These are phyloP conservation scores for Silvanus unidentatus DNA, from an alignment of 2,888 invertebrate genomes.

Conservation along the genomic window DNA sequence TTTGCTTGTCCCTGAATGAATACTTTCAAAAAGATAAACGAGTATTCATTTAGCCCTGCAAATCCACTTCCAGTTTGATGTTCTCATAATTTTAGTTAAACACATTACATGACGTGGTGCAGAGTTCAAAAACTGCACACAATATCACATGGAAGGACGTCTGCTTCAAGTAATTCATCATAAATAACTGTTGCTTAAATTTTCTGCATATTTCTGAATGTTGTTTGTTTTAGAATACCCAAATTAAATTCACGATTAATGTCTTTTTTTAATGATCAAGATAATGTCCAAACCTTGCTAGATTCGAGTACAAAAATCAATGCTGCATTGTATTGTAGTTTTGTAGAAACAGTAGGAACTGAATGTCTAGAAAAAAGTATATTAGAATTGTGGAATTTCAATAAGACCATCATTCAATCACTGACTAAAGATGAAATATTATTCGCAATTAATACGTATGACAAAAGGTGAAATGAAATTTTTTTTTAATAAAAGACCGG, in stretches of 20 bases:
- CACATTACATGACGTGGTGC: not conserved
- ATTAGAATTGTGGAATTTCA: slow-evolving; percentile 65
- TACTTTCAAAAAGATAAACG: too few relatives aligned
- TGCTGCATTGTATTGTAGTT: slow-evolving; percentile 56
- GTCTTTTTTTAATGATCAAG: slow-evolving; percentile 17
- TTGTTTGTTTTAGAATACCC: slow-evolving; percentile 26
- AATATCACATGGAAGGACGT: slow-evolving; percentile 48
- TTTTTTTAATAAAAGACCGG: not conserved
- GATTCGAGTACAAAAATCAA: slow-evolving; percentile 56
- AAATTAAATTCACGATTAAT: slow-evolving; percentile 28
- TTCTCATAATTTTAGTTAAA: not conserved
- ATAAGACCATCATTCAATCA: slow-evolving; percentile 49
- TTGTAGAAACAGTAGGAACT: slow-evolving; percentile 55
- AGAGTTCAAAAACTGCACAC: slow-evolving; percentile 21
- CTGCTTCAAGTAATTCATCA: slow-evolving; percentile 51
- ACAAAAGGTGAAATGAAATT: slow-evolving; percentile 41
- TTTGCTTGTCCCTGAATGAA: too few relatives aligned
- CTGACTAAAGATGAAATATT: slow-evolving; percentile 59
- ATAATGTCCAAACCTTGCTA: slow-evolving; percentile 9
- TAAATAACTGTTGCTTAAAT: slow-evolving; percentile 1
- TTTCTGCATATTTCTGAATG: slow-evolving; percentile 6
- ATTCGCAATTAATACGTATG: slow-evolving; percentile 53
- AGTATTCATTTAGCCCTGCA: too few relatives aligned
- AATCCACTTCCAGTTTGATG: too few relatives aligned
- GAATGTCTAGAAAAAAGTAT: slow-evolving; percentile 61